Percentiles rank a stretch among this genome's conserved stretches.
Evolutionary conservation across 2,888 invertebrate genomes (phyloP).

Genomic region (Dasysyrphus albostriatus): DNA sequence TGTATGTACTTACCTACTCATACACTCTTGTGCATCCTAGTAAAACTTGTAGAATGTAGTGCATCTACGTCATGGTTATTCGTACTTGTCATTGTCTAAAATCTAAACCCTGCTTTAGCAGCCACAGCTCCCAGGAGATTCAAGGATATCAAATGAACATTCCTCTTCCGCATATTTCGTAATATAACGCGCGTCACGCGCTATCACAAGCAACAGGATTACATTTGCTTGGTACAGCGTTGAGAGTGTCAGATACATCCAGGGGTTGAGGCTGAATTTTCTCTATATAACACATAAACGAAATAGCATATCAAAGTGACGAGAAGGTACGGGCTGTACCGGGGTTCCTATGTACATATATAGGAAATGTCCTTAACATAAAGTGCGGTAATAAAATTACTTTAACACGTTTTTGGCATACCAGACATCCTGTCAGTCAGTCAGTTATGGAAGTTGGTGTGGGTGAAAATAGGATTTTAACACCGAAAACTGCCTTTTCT

Average conservation of each 20-base stretch:
- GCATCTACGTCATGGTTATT: slow-evolving; percentile 22
- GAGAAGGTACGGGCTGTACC: slow-evolving; percentile 35
- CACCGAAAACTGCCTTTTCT: slow-evolving; percentile 34
- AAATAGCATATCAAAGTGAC: slow-evolving; percentile 55
- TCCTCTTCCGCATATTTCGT: slow-evolving; percentile 50
- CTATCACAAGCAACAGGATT: slow-evolving; percentile 45
- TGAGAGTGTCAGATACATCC: not conserved
- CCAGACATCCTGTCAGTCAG: slow-evolving; percentile 58
- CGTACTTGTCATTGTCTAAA: slow-evolving; percentile 14
- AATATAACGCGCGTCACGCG: slow-evolving; percentile 43
- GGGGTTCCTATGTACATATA: not conserved
- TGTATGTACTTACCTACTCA: not conserved
- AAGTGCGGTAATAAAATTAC: slow-evolving; percentile 72
- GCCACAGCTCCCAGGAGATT: slow-evolving; percentile 35
- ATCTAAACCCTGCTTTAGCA: slow-evolving; percentile 12
- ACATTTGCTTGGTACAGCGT: not conserved
- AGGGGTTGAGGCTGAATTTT: slow-evolving; percentile 31
- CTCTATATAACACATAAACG: slow-evolving; percentile 35
- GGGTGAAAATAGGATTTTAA: slow-evolving; percentile 40
- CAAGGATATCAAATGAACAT: slow-evolving; percentile 63
- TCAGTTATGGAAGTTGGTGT: slow-evolving; percentile 23
- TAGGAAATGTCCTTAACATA: slow-evolving; percentile 56
- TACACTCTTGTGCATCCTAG: not conserved
- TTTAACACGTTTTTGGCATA: slow-evolving; percentile 66
- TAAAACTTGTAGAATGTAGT: slow-evolving; percentile 30